Evolutionary conservation across 2,888 invertebrate species (phyloP), one percentile per base, ranked within the genome.

Genomic region (Yponomeuta sedellus): DNA sequence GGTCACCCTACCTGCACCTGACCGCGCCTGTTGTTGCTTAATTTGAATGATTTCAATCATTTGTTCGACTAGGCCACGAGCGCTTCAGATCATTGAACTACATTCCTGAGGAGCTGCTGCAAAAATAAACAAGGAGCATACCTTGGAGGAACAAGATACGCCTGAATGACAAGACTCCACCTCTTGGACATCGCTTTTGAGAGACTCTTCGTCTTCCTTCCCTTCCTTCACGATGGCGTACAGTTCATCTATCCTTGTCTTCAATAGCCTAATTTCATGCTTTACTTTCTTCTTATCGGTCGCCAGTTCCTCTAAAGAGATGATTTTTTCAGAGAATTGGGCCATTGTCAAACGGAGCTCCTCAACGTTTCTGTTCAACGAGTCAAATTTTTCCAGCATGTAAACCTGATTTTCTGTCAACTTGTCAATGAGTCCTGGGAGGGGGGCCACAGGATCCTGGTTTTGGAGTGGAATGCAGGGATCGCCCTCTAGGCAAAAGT

Each of bases 61-160:
- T n/a, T n/a, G n/a, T n/a, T n/a, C n/a, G n/a, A 44, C 25, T 25
- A 4, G 25, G 25, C 25, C 25, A 2, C 2, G 3, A 2, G 3
- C 25, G 25, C 25, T 5, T 25, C 25, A 34, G 6, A 34, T 34
- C 34, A 34, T 34, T 34, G 34, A 34, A 34, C 34, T 8, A 34
- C 34, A 6, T 34, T 8, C 8, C 8, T 34, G 10, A 5, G 10
- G 34, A 34, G 5, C 34, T 34, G 34, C 10, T 8, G 34, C 8
- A 34, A 34, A 34, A 34, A 34, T 8, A 25, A 2, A 34, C 34
- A 34, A 34, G 10, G 34, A 34, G 34, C 34, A 4, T 52, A 86
- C 88, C 88, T 88, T 89, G 2, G 89, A 89, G 39, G 87, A 86
- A 66, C 79, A 77, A 20, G 90, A 89, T 65, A 86, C 73, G 11